A percentile compares a stretch with the other conserved stretches of the same genome.
These are phyloP conservation scores for Patiria miniata DNA, from an alignment of 35 echinoderm and acorn worm genomes.

Conservation along the genomic window DNA sequence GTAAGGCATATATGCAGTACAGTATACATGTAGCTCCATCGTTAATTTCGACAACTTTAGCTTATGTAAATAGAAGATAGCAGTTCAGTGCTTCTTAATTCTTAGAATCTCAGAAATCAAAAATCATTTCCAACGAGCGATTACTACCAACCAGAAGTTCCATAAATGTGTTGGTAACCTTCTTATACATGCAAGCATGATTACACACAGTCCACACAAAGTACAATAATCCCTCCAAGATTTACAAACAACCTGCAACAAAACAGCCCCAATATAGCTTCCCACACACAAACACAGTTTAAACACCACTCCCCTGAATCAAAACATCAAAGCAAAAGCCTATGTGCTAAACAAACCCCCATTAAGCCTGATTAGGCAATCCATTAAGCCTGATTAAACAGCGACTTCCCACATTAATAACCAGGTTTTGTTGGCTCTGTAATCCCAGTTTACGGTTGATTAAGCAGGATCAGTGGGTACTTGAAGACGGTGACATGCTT, in stretches of 20 bases:
- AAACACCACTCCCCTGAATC: not conserved
- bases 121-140: too few relatives aligned
- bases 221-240: not conserved
- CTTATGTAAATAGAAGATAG: too few relatives aligned
- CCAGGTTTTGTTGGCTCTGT: not conserved
- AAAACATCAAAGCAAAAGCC: not conserved
- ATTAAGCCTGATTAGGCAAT: not conserved
- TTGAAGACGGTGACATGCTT: not conserved
- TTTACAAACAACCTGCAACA: not conserved
- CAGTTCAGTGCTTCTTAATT: too few relatives aligned
- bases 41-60: too few relatives aligned
- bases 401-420: not conserved
- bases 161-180: too few relatives aligned
- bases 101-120: too few relatives aligned
- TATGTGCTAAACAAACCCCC: not conserved
- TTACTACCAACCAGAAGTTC: too few relatives aligned
- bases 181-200: too few relatives aligned
- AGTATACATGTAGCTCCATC: too few relatives aligned
- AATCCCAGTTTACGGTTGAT: slow-evolving; percentile 14
- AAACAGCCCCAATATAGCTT: not conserved
- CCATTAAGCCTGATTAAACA: not conserved
- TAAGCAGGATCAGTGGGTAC: not conserved
- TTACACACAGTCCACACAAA: too few relatives aligned
- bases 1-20: too few relatives aligned
- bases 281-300: slow-evolving; percentile 11